Base-by-base conservation (phyloP, 2,797 vertebrate genomes). In the Tamandua tetradactyla region DNA sequence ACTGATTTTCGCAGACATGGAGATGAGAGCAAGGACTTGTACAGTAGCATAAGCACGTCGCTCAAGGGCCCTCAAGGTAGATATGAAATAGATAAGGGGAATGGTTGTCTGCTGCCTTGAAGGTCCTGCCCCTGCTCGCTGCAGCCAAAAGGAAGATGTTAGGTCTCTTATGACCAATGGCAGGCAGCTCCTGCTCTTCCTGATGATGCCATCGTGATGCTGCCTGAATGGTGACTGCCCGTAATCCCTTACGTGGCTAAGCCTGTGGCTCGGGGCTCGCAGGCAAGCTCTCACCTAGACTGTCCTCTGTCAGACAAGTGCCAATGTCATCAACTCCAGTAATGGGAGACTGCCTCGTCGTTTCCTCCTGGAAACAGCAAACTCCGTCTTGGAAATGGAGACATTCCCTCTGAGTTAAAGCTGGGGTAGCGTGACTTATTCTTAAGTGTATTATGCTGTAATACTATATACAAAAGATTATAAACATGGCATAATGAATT, bases 331-430 rank as follows among this genome's bases (percentile, higher is more conserved):
- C 27, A 27, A 1, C 72, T 20, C 52, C 7, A n/a, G 5, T 0
- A 2, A 12, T 0, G 0, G 0, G 12, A n/a, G 17, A 14, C 9
- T 27, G 37, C 27, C 25, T 40, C 75, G 20, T 30, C 0, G 0
- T 69, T 40, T 81, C 89, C 25, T 30, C 1, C n/a, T n/a, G n/a
- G 49, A 42, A 64, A 32, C 30, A 40, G 64, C n/a, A 3, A 75
- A 11, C 42, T 20, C 44, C 13, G 1, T 11, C 55, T 72, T 5
- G 1, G 35, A 78, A 40, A 61, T 27, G 0, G 30, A 59, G 64
- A 25, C 0, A 12, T 55, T 49, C 14, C 49, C 32, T n/a, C n/a
- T n/a, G n/a, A n/a, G n/a, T n/a, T n/a, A n/a, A n/a, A n/a, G n/a
- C n/a, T 14, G 40, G n/a, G 52, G 27, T 42, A 69, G 9, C 37